Evolutionary conservation across 2,113 vertebrate genomes (phyloP).

Genomic region (Stigmatopora nigra): DNA sequence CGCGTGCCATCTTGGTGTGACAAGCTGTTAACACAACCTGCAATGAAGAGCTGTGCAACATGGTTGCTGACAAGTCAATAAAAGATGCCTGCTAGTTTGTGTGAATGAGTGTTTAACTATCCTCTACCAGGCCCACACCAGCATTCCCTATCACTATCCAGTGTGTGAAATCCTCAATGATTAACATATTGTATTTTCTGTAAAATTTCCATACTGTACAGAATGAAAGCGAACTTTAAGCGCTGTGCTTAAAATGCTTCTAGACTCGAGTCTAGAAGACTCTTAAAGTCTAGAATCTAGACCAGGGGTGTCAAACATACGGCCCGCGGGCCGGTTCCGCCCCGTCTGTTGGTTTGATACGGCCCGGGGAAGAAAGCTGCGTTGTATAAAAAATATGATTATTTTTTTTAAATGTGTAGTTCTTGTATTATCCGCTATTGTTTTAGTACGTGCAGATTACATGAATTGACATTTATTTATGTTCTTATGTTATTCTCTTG

Average conservation of each 20-base stretch:
- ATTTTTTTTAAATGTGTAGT: no score
- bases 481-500: no score
- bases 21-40: constrained; percentile 17
- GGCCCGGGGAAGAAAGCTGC: no score
- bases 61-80: constrained; percentile 1
- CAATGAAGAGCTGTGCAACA: not conserved
- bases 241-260: not conserved
- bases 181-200: not conserved
- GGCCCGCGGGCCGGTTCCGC: no score
- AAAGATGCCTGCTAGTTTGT: not conserved
- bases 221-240: not conserved
- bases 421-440: no score
- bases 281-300: no score
- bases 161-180: not conserved
- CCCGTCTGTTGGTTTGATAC: no score
- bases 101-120: not conserved
- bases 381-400: no score
- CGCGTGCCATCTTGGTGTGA: constrained; percentile 25
- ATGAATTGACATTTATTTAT: no score
- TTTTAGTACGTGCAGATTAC: no score
- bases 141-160: not conserved
- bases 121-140: not conserved
- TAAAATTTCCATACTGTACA: not conserved
- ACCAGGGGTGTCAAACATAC: no score
- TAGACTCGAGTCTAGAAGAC: no score